Evolutionary conservation across 53 echinoderm and acorn worm genomes (phyloP).

Genomic region (Stichopus horrens): DNA sequence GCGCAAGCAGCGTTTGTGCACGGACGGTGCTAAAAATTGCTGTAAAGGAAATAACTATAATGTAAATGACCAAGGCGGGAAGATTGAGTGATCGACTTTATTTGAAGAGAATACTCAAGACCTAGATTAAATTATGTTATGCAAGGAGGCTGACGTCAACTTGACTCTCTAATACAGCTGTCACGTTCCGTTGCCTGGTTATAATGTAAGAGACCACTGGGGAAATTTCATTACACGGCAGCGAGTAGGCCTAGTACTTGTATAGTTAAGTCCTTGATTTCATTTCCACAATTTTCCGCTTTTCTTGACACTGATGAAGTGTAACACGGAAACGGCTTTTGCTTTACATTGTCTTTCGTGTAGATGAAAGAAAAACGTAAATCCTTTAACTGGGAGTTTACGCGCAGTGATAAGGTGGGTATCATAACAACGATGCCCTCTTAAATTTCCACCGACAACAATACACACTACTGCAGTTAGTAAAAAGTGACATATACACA

Average conservation of each 20-base stretch:
- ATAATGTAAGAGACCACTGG: neutral
- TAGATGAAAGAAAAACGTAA: no score
- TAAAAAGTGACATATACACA: no score
- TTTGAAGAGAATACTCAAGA: neutral
- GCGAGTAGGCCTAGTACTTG: neutral
- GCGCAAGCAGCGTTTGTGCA: no score
- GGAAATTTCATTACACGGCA: neutral
- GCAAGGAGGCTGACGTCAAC: neutral
- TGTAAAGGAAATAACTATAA: no score
- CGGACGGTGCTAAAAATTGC: no score
- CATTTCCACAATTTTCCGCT: neutral
- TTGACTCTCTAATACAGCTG: neutral
- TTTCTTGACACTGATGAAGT: neutral
- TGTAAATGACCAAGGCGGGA: neutral
- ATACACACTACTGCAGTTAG: no score
- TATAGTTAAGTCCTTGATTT: neutral
- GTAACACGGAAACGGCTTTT: neutral
- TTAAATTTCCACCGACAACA: no score
- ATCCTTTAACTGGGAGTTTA: no score
- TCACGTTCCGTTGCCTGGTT: constrained; percentile 3
- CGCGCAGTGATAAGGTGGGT: no score
- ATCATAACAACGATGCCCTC: no score
- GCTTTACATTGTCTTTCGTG: no score
- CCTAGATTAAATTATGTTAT: constrained; percentile 3
- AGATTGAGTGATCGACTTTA: neutral